These are phyloP conservation scores for Alexandromys fortis DNA, from an alignment of 2,113 vertebrate genomes.

Conservation along the genomic window DNA sequence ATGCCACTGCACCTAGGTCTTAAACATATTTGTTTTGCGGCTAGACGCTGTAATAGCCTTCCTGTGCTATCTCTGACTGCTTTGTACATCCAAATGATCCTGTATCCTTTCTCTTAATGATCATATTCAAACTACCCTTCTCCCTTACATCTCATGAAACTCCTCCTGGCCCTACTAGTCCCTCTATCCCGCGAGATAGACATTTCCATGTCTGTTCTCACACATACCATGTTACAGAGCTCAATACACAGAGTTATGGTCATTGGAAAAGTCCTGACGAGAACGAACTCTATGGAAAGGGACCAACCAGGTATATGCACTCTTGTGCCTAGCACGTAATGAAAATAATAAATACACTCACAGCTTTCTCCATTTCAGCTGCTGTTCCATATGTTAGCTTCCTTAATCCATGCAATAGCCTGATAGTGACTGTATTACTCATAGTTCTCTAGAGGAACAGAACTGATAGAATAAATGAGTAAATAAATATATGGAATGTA, in stretches of 20 bases:
- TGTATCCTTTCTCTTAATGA: not conserved
- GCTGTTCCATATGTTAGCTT: not conserved
- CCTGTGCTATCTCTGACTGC: not conserved
- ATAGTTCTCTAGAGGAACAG: not conserved
- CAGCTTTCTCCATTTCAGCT: not conserved
- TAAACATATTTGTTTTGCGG: not conserved
- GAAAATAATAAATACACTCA: not conserved
- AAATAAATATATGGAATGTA: not conserved
- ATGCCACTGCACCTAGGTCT: not conserved
- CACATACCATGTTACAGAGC: not conserved
- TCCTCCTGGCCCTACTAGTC: not conserved
- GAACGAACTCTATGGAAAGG: not conserved
- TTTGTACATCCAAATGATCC: not conserved
- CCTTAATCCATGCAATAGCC: not conserved
- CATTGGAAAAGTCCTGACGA: slow-evolving; percentile 50
- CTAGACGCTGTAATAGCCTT: not conserved
- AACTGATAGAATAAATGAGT: not conserved
- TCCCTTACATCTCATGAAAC: not conserved
- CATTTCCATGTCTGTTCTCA: not conserved
- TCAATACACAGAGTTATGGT: slow-evolving; percentile 1
- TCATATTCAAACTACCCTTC: slow-evolving; percentile 20
- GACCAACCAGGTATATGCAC: not conserved
- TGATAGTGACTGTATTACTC: not conserved
- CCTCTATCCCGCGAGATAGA: not conserved
- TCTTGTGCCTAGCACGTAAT: not conserved